A percentile compares a stretch with the other conserved stretches of the same genome.
Evolutionary conservation across 2,113 vertebrate genomes (phyloP).

Genomic region (Xiphophorus maculatus): DNA sequence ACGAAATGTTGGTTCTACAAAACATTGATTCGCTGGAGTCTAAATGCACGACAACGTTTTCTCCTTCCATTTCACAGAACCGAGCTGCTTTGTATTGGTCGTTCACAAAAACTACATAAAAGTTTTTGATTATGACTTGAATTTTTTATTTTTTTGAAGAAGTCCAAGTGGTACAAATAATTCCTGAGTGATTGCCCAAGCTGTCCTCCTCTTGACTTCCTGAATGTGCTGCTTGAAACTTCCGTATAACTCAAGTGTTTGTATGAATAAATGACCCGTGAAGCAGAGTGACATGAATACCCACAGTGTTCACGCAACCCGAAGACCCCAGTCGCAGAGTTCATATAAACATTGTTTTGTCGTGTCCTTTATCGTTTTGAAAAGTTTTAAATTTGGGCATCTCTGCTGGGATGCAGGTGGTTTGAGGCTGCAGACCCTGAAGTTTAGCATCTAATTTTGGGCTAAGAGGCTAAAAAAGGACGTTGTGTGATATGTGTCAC

Average conservation of each 20-base stretch:
- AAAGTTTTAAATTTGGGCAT: not conserved
- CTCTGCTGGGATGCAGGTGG: not conserved
- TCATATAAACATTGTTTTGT: not conserved
- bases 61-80: too few relatives aligned
- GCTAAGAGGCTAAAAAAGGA: not conserved
- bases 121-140: not conserved
- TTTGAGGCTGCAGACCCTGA: not conserved
- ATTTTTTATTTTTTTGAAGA: too few relatives aligned
- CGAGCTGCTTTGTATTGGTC: too few relatives aligned
- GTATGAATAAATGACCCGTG: not conserved
- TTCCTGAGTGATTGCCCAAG: not conserved
- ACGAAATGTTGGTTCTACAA: too few relatives aligned
- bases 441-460: not conserved
- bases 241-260: not conserved
- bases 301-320: not conserved
- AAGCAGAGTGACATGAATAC: not conserved
- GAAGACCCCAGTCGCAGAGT: not conserved
- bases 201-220: not conserved
- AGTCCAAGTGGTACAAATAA: not conserved
- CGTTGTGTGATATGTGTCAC: not conserved
- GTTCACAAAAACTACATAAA: not conserved
- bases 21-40: too few relatives aligned
- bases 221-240: not conserved
- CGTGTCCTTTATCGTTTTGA: not conserved
- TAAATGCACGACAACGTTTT: too few relatives aligned